Evolutionary conservation across 2,113 vertebrate species (phyloP), one percentile per base, ranked within the genome.

Genomic region (Aldabrachelys gigantea): DNA sequence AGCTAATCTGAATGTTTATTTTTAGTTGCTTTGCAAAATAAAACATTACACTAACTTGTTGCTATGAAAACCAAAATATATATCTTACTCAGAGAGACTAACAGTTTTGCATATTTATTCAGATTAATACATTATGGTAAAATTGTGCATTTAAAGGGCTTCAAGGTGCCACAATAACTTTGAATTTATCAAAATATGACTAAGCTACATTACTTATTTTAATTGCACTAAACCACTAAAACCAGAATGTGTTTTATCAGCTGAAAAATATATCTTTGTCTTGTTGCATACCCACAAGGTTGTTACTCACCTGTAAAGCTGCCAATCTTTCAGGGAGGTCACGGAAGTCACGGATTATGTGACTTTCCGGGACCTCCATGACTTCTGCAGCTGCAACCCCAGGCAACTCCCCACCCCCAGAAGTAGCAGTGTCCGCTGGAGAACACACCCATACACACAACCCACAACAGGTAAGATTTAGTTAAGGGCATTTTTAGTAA

Each of bases 181-280:
- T 95, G 65, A 52, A 90, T 87, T 92, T 94, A 94, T 96, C 94
- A 91, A 96, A 86, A 35, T 88, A 2, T 38, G 89, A 92, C 85
- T 83, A 38, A 90, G 25, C 38, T 44, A 78, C 5, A 44, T 78
- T 72, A 35, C 62, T 95, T 91, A 90, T 86, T 92, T 95, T 93
- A 96, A 94, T 97, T 92, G 92, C 87, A 94, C 85, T 94, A 85
- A 95, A 95, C 93, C 89, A 92, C 87, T 95, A 85, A 95, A 96
- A 89, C 81, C 93, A 95, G 83, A 96, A 96, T 16, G 53, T 49
- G 78, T 87, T 96, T 95, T 96, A 95, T 91, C 95, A 95, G 87
- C 31, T 76, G 87, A 89, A 97, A 97, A 80, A 90, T 90, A 90
- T 86, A 85, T 96, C 41, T 76, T 76, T 38, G 19, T 17, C n/a